phyloP scores from a whole-genome alignment of 2,113 vertebrate genomes.

The Chrysemys picta region DNA sequence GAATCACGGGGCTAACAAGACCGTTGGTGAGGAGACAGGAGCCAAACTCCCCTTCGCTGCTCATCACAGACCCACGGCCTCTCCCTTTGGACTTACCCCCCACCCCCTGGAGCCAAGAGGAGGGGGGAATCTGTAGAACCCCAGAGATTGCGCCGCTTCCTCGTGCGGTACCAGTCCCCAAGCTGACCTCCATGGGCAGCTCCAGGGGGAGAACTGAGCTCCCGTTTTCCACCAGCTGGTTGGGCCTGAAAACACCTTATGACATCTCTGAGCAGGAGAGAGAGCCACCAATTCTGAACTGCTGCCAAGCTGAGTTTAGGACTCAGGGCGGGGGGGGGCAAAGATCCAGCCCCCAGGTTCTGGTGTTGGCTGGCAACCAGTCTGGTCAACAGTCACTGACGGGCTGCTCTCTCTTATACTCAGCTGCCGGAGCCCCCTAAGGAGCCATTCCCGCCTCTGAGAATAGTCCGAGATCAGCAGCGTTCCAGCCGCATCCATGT shows the following conservation, averaged over 20 bases:
- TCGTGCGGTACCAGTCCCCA: not conserved
- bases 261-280: too few relatives aligned
- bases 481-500: not conserved
- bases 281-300: too few relatives aligned
- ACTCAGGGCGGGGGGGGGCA: too few relatives aligned
- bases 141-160: not conserved
- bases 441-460: not conserved
- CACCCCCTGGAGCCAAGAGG: not conserved
- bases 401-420: not conserved
- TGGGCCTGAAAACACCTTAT: too few relatives aligned
- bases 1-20: not conserved
- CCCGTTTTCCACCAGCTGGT: not conserved
- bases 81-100: not conserved
- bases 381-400: not conserved
- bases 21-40: not conserved
- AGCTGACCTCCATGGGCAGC: not conserved
- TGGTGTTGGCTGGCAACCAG: not conserved
- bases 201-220: not conserved
- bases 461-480: not conserved
- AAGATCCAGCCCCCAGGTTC: not conserved
- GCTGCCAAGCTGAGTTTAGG: not conserved
- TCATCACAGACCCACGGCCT: not conserved
- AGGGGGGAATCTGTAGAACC: not conserved
- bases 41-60: conserved; percentile 11
- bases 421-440: not conserved